A percentile compares a stretch with the other conserved stretches of the same genome.
Evolutionary conservation across 1,140 invertebrate species (phyloP).

Genomic region (Ceratina japonica): DNA sequence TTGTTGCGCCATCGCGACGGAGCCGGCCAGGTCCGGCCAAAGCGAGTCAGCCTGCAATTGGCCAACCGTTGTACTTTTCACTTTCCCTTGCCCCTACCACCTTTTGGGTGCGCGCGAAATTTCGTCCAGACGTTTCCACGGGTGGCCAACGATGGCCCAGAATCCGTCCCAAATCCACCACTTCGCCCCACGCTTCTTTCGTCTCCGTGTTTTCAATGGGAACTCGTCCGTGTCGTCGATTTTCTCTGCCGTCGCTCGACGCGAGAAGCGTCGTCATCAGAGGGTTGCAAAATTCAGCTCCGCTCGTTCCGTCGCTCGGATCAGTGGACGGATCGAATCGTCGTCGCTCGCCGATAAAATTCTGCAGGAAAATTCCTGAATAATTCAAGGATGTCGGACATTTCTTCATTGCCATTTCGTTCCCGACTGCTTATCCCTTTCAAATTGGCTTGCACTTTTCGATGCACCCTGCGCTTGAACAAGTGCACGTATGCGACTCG

Average conservation of each 20-base stretch:
- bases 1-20: conserved; percentile 73
- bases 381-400: too few relatives aligned
- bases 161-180: conserved; percentile 47
- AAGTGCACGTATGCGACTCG: conserved; percentile 8
- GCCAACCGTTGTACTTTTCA: conserved; percentile 75
- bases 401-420: too few relatives aligned
- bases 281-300: too few relatives aligned
- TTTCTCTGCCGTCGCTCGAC: too few relatives aligned
- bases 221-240: not conserved
- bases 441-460: not conserved
- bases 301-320: too few relatives aligned
- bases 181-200: not conserved
- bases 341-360: too few relatives aligned
- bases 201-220: not conserved
- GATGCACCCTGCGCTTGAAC: conserved; percentile 32
- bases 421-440: not conserved
- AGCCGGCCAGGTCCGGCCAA: conserved; percentile 66
- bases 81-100: conserved; percentile 69
- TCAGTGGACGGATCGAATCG: too few relatives aligned
- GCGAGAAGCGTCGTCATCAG: too few relatives aligned
- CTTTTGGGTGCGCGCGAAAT: conserved; percentile 57
- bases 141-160: conserved; percentile 59
- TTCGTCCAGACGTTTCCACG: conserved; percentile 47
- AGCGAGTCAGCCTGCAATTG: conserved; percentile 69
- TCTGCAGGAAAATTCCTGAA: too few relatives aligned